These are phyloP conservation scores for Cheilinus undulatus DNA, from an alignment of 2,113 vertebrate species.

Conservation along the genomic window DNA sequence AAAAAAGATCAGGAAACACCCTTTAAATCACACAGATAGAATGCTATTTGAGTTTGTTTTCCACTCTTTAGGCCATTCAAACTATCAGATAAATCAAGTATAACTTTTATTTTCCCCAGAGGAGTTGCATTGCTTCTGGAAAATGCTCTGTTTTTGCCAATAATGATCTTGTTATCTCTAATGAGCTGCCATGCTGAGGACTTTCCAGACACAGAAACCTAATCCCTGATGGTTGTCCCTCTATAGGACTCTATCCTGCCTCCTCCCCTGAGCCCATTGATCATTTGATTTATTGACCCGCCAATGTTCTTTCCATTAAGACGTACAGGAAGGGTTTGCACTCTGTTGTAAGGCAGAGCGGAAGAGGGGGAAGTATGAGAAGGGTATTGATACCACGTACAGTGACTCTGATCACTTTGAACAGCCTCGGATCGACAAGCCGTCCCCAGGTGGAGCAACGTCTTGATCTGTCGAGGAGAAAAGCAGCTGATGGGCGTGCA, in stretches of 20 bases:
- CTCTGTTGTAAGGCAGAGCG: conserved; percentile 30
- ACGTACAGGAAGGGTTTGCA: conserved; percentile 66
- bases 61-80: background rate
- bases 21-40: too few species aligned
- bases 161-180: conserved; percentile 19
- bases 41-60: background rate
- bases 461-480: conserved; percentile 48
- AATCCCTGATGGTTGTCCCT: conserved; percentile 15
- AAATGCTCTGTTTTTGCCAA: background rate
- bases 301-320: conserved; percentile 58
- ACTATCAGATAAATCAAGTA: background rate
- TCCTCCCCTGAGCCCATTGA: conserved; percentile 50
- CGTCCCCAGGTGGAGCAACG: conserved; percentile 40
- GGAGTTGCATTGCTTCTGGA: background rate
- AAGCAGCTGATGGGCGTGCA: conserved; percentile 54
- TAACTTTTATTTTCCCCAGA: background rate
- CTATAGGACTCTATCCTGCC: conserved; percentile 43
- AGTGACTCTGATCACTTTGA: conserved; percentile 78
- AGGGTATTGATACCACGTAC: conserved; percentile 68
- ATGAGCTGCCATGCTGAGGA: conserved; percentile 13
- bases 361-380: conserved; percentile 23
- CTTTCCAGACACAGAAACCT: conserved; percentile 42
- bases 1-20: too few species aligned
- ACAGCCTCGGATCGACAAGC: conserved; percentile 72
- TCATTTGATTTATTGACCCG: conserved; percentile 72